Percentiles rank a stretch among this genome's conserved stretches.
These are phyloP conservation scores for Penaeus monodon DNA, from an alignment of 2,888 invertebrate species.

Conservation along the genomic window DNA sequence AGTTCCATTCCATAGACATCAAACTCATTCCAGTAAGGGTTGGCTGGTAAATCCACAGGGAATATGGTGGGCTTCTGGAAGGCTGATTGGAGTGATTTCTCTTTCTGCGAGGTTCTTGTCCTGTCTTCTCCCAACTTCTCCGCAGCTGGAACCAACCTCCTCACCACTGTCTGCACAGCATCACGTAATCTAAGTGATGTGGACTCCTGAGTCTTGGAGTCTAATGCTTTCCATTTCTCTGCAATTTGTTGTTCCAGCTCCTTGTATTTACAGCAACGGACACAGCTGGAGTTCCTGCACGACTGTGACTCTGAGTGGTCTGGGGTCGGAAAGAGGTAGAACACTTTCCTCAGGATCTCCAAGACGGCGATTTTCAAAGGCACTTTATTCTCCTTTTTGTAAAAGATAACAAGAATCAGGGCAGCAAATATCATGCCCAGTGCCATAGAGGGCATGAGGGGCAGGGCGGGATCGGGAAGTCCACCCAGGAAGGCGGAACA, in stretches of 20 bases:
- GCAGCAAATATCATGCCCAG: constrained; percentile 31
- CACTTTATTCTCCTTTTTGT: constrained; percentile 41
- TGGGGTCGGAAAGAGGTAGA: constrained; percentile 3
- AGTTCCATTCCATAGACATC: constrained; percentile 22
- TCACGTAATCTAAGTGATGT: neutral
- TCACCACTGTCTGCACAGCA: constrained; percentile 4
- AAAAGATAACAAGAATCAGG: constrained; percentile 31
- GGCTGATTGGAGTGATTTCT: neutral
- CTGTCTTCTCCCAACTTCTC: neutral
- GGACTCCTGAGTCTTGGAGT: neutral
- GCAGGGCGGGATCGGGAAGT: constrained; percentile 45
- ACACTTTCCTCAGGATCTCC: constrained; percentile 4
- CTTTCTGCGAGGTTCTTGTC: neutral
- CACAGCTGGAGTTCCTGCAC: constrained; percentile 19
- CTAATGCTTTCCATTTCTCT: neutral
- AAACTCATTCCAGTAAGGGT: constrained; percentile 40
- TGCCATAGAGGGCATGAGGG: constrained; percentile 32
- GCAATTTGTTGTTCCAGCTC: constrained; percentile 1
- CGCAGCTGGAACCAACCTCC: neutral
- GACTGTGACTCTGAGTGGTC: constrained; percentile 10
- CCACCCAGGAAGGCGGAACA: constrained; percentile 31
- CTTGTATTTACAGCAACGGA: constrained; percentile 24
- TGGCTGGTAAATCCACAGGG: constrained; percentile 33
- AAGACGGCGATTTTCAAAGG: constrained; percentile 15
- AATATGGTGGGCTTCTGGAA: constrained; percentile 45